These are phyloP conservation scores for Otolemur crassicaudatus DNA, from an alignment of 2,797 vertebrate species.

Conservation along the genomic window DNA sequence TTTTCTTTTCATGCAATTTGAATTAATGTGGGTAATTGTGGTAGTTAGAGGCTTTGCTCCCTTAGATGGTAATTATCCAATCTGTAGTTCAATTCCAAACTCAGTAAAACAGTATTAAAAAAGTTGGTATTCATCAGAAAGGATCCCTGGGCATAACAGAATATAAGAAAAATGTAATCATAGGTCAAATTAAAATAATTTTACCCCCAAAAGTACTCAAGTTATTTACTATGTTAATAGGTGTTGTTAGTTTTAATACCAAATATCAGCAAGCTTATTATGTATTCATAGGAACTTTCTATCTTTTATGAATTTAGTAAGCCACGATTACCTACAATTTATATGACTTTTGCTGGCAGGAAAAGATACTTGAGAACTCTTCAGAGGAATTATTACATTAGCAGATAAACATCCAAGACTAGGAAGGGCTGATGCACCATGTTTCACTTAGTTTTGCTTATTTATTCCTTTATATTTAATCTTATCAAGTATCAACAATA, in stretches of 20 bases:
- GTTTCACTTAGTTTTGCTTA: conserved; percentile 41
- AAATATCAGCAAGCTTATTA: conserved; percentile 20
- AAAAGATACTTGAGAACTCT: conserved; percentile 31
- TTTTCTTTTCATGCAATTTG: conserved; percentile 77
- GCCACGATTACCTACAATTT: conserved; percentile 26
- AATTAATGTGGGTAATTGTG: conserved; percentile 82
- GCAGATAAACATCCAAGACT: conserved; percentile 12
- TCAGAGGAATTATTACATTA: conserved; percentile 43
- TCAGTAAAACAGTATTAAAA: conserved; percentile 64
- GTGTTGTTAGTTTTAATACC: neutral
- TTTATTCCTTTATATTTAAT: conserved; percentile 55
- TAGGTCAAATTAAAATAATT: conserved; percentile 38
- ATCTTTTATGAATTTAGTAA: conserved; percentile 50
- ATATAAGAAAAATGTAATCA: neutral
- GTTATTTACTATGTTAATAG: neutral
- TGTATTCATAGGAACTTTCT: conserved; percentile 38
- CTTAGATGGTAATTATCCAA: conserved; percentile 80
- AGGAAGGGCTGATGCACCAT: neutral
- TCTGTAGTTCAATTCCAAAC: conserved; percentile 75
- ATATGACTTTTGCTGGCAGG: conserved; percentile 38
- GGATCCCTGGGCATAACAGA: conserved; percentile 42
- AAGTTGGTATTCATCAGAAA: conserved; percentile 64
- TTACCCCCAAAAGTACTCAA: neutral
- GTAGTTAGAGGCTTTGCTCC: conserved; percentile 79
- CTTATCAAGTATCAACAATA: neutral